Evolutionary conservation across 1,140 invertebrate species (phyloP).

Genomic region (Hycleus cichorii): DNA sequence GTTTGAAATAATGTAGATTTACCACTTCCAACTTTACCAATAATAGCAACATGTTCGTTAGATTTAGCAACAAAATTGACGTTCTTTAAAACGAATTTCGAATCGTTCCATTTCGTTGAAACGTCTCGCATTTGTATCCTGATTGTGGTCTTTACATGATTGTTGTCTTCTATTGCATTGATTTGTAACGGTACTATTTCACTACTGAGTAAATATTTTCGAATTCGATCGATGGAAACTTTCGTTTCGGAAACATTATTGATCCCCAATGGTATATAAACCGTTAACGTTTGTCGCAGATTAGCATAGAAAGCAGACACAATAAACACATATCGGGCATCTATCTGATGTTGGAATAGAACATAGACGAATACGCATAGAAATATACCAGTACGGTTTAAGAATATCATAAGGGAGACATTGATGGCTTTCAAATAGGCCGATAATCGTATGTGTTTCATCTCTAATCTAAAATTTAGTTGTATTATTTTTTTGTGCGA

Average conservation of each 20-base stretch:
- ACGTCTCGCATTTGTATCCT: no score
- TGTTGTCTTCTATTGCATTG: conserved; percentile 44
- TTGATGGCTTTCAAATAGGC: conserved; percentile 64
- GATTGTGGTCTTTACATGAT: conserved; percentile 45
- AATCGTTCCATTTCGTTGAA: conserved; percentile 22
- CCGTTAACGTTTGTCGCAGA: conserved; percentile 59
- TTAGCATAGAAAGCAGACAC: conserved; percentile 62
- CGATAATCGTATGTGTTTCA: conserved; percentile 54
- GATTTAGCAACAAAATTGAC: conserved; percentile 46
- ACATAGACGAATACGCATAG: conserved; percentile 67
- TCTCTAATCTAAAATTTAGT: conserved; percentile 47
- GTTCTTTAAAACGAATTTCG: conserved; percentile 48
- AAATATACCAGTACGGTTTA: conserved; percentile 65
- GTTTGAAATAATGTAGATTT: conserved; percentile 73
- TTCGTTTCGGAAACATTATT: conserved; percentile 50
- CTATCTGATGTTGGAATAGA: conserved; percentile 54
- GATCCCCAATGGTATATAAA: conserved; percentile 56
- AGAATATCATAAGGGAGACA: conserved; percentile 60
- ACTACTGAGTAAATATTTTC: conserved; percentile 51
- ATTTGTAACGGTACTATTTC: conserved; percentile 48
- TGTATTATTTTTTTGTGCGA: no score
- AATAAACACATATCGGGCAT: conserved; percentile 64
- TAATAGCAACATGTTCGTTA: conserved; percentile 54
- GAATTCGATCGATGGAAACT: conserved; percentile 56
- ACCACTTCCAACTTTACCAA: conserved; percentile 64